Evolutionary conservation across 2,797 vertebrate species (phyloP).

Genomic region (Merluccius polli): DNA sequence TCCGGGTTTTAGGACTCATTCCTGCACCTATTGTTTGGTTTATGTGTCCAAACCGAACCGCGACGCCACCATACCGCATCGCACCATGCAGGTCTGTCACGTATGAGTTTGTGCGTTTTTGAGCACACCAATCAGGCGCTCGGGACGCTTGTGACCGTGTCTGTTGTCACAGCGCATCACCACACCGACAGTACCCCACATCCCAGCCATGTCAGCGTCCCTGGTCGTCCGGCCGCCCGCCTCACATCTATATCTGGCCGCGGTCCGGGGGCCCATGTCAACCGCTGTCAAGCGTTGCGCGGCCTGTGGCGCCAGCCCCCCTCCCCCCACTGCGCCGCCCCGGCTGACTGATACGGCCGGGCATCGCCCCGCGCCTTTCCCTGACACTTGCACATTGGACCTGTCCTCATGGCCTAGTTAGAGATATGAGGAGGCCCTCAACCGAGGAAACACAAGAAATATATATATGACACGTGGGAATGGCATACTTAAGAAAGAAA

Average conservation of each 20-base stretch:
- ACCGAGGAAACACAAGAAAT: conserved; percentile 32
- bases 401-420: conserved; percentile 57
- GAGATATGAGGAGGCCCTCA: conserved; percentile 20
- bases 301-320: conserved; percentile 36
- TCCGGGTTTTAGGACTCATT: no score
- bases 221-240: conserved; percentile 45
- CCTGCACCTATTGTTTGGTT: no score
- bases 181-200: conserved; percentile 30
- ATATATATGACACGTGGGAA: conserved; percentile 34
- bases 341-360: conserved; percentile 60
- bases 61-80: no score
- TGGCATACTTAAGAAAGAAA: conserved; percentile 37
- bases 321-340: conserved; percentile 48
- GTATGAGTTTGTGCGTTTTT: no score
- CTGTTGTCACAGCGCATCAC: conserved; percentile 49
- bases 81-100: no score
- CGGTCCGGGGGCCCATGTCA: conserved; percentile 55
- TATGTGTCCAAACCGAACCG: no score
- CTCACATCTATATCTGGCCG: no score
- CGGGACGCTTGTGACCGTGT: conserved; percentile 29
- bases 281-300: conserved; percentile 60
- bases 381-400: conserved; percentile 47
- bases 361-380: conserved; percentile 55
- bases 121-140: no score
- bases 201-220: conserved; percentile 46